phyloP scores from a whole-genome alignment of 2,113 vertebrate species.

The Peromyscus californicus region DNA sequence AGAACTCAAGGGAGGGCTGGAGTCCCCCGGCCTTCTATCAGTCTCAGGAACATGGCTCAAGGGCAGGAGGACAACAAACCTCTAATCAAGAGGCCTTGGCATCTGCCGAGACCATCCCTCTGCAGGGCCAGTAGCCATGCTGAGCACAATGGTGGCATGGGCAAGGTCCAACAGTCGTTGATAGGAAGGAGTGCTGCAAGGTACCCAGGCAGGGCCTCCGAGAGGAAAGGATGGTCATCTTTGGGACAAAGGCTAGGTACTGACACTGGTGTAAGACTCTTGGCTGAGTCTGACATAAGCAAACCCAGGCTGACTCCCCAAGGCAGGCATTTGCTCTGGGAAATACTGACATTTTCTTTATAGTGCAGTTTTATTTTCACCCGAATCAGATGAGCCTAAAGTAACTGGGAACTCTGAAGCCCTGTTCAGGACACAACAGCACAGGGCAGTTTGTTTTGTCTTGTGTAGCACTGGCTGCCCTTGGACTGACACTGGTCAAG shows the following conservation, averaged over 20 bases:
- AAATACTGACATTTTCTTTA: neutral
- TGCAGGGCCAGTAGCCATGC: neutral
- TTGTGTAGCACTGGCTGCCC: neutral
- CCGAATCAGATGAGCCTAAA: neutral
- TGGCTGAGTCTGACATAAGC: neutral
- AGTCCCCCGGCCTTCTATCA: neutral
- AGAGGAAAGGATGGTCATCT: neutral
- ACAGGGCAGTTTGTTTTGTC: neutral
- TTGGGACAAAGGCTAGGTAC: neutral
- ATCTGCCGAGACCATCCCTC: neutral
- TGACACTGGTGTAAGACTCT: neutral
- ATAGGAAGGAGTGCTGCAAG: neutral
- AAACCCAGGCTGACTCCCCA: neutral
- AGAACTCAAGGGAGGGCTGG: too few species aligned
- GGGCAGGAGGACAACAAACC: neutral
- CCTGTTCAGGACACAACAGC: neutral
- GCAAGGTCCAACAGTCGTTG: neutral
- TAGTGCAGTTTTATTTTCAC: neutral
- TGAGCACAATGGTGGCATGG: neutral
- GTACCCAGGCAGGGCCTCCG: neutral
- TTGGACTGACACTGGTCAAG: neutral
- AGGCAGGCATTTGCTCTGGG: neutral
- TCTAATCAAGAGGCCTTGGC: neutral
- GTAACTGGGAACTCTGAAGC: neutral
- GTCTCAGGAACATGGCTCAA: neutral